Evolutionary conservation across 2,113 vertebrate genomes (phyloP), one percentile per base, ranked within the genome.

Genomic region (Cygnus atratus): DNA sequence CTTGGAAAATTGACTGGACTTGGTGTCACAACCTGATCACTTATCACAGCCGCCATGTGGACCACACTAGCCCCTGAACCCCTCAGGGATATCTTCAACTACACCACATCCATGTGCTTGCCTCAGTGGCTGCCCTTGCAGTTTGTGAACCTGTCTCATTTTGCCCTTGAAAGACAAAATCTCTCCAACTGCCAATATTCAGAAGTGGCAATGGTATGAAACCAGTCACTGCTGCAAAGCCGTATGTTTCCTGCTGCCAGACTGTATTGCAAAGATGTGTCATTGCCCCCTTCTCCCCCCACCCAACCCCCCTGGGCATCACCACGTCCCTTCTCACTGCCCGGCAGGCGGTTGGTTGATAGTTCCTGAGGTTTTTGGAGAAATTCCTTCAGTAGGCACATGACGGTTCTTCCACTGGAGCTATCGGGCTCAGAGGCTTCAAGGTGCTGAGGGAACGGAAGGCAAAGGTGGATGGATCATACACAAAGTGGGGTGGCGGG

Each of bases 371-470:
- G 87, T 88, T 90, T 91, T 65, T 82, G 90, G 94, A 95, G 90
- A 81, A 92, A 80, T 54, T 94, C 96, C 87, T 95, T 96, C 95
- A 97, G 98, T 98, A 99, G 92, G 98, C 98, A 98, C 98, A 98
- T 25, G 98, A 97, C 25, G 98, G 98, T 86, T 99, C 99, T 96
- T 99, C 99, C 8, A 98, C 98, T 7, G 98, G 97, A 84, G 98
- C 98, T 92, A 98, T 95, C 0, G 98, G 98, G 90, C 98, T 98
- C 97, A 98, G 97, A 41, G 98, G 98, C 68, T 98, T 98, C 90
- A 98, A 98, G 39, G 98, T 98, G 98, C 98, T 99, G 95, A 99
- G 95, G 61, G 99, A 98, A 54, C 98, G 98, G 97, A 99, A 99
- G 94, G 99, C 98, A 84, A 99, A 99, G 94, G 98, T 98, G 73